phyloP scores from a whole-genome alignment of 2,888 invertebrate species.

The Odontothrips loti region DNA sequence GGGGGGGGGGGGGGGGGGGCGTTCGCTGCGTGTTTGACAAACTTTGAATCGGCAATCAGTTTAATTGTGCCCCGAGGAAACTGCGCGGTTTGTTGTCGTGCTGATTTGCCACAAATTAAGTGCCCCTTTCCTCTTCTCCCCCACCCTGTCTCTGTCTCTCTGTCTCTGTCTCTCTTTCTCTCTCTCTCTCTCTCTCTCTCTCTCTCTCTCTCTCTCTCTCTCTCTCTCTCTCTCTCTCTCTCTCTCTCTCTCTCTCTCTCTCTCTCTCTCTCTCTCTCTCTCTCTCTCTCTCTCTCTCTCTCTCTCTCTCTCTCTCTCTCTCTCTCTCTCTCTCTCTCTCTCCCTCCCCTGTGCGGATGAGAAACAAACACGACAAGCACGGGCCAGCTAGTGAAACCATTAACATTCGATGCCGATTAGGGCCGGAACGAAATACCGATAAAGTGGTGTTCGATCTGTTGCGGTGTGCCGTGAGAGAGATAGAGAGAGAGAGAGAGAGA shows the following conservation, averaged over 20 bases:
- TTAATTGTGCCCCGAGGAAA: constrained; percentile 17
- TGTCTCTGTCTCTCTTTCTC: constrained; percentile 29
- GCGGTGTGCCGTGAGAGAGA: no score
- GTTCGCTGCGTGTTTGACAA: background rate
- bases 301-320: constrained; percentile 30
- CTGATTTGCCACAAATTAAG: background rate
- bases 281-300: constrained; percentile 30
- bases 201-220: constrained; percentile 30
- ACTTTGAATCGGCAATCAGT: constrained; percentile 13
- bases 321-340: constrained; percentile 29
- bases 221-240: constrained; percentile 31
- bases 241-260: constrained; percentile 36
- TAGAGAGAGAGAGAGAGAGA: no score
- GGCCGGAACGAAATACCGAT: no score
- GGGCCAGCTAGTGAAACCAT: no score
- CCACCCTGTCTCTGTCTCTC: constrained; percentile 32
- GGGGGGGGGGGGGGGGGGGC: background rate
- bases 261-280: constrained; percentile 31
- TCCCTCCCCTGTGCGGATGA: no score
- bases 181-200: constrained; percentile 29
- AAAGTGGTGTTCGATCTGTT: no score
- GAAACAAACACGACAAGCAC: no score
- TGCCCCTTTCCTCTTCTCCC: constrained; percentile 30
- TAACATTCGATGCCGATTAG: no score
- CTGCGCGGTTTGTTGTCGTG: background rate